Evolutionary conservation across 2,888 invertebrate genomes (phyloP).

Genomic region (Idaea biselata): DNA sequence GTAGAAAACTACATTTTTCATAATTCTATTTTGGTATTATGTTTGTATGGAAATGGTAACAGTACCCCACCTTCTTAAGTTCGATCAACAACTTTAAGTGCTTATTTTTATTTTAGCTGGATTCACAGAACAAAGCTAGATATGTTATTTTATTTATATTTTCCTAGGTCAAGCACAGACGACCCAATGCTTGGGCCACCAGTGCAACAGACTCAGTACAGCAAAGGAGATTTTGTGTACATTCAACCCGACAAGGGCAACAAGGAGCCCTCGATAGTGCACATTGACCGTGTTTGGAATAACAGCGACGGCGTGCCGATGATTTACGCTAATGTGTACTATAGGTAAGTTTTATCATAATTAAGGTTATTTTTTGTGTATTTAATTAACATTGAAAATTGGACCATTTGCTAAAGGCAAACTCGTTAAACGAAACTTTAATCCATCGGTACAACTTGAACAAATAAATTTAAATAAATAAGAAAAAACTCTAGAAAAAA

Average conservation of each 20-base stretch:
- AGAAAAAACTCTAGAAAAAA: too few species aligned
- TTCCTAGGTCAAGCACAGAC: constrained; percentile 66
- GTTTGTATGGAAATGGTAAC: too few species aligned
- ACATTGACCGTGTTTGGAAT: constrained; percentile 94
- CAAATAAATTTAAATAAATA: too few species aligned
- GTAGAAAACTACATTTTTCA: too few species aligned
- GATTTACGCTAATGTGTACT: constrained; percentile 95
- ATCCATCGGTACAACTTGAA: too few species aligned
- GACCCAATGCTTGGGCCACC: constrained; percentile 67
- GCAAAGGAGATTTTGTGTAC: constrained; percentile 95
- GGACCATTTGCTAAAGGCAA: too few species aligned
- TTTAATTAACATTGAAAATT: background rate
- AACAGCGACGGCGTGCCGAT: constrained; percentile 90
- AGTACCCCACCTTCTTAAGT: too few species aligned
- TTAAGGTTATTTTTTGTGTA: background rate
- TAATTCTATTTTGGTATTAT: too few species aligned
- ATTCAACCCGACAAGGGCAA: constrained; percentile 85
- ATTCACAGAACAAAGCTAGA: too few species aligned
- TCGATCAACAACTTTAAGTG: too few species aligned
- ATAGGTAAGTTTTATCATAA: constrained; percentile 48
- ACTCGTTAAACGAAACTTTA: too few species aligned
- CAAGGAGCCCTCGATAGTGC: constrained; percentile 89
- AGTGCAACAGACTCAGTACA: constrained; percentile 61
- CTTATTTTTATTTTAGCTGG: too few species aligned
- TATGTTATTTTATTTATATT: background rate